These are phyloP conservation scores for Crematogaster levior DNA, from an alignment of 2,888 invertebrate genomes.

Conservation along the genomic window DNA sequence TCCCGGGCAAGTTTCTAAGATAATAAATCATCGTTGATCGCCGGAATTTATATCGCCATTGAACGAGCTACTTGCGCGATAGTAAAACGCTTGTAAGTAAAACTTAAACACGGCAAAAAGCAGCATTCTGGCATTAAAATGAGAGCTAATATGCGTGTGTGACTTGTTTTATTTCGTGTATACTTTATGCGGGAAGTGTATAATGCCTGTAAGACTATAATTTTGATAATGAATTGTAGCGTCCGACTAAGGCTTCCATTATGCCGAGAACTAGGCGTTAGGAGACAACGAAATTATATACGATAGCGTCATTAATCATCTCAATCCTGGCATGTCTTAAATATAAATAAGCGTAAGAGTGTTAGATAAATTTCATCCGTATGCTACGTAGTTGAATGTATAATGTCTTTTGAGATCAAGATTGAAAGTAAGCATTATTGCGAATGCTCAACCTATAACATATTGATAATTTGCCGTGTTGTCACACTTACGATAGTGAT, in stretches of 20 bases:
- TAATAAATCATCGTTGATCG: constrained; percentile 50
- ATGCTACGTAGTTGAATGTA: background rate
- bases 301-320: constrained; percentile 54
- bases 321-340: constrained; percentile 42
- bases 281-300: constrained; percentile 56
- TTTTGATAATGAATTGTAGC: constrained; percentile 60
- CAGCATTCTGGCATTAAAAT: background rate
- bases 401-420: constrained; percentile 7
- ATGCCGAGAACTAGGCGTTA: constrained; percentile 38
- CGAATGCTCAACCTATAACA: background rate
- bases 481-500: constrained; percentile 9
- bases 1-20: background rate
- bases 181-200: constrained; percentile 13
- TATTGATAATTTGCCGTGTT: constrained; percentile 8
- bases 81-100: constrained; percentile 37
- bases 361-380: constrained; percentile 55
- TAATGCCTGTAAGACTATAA: constrained; percentile 57
- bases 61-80: constrained; percentile 44
- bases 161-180: constrained; percentile 42
- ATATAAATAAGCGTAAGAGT: constrained; percentile 37
- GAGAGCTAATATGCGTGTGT: constrained; percentile 10
- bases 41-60: constrained; percentile 36
- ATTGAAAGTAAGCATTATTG: constrained; percentile 18
- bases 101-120: constrained; percentile 51
- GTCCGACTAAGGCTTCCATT: constrained; percentile 49